Conservation (phyloP, 2,888 invertebrate species). For the Lapara coniferarum region DNA sequence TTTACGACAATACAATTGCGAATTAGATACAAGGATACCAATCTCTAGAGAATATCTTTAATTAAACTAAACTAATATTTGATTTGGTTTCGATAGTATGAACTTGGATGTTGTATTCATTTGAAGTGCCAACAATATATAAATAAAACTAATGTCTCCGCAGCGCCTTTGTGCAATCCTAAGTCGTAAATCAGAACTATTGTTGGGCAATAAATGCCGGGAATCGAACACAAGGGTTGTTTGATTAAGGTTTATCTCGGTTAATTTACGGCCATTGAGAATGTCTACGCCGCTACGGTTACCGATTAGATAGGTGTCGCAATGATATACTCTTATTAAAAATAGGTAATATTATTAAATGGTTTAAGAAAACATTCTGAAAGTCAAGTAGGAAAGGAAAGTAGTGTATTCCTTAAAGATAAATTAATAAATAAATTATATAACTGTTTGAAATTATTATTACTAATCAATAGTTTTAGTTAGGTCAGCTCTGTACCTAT, state of each 20-base stretch:
- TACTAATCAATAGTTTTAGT: too few species aligned
- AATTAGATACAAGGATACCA: background rate
- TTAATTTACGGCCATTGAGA: slow-evolving; percentile 77
- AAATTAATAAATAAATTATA: too few species aligned
- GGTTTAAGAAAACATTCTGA: too few species aligned
- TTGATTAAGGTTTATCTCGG: slow-evolving; percentile 81
- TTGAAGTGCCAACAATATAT: slow-evolving; percentile 39
- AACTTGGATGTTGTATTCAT: slow-evolving; percentile 20
- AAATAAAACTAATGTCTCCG: slow-evolving; percentile 70
- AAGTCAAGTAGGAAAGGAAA: too few species aligned
- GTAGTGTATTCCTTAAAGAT: too few species aligned
- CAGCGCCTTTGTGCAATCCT: slow-evolving; percentile 58
- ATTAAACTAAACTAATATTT: slow-evolving; percentile 1
- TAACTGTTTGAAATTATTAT: too few species aligned
- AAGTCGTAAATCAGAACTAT: slow-evolving; percentile 81
- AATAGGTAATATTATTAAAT: background rate
- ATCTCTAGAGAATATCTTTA: background rate
- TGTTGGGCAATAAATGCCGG: slow-evolving; percentile 77
- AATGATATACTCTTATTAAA: background rate
- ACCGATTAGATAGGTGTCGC: slow-evolving; percentile 35
- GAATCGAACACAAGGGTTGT: slow-evolving; percentile 78
- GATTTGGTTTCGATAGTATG: background rate
- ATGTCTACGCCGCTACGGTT: slow-evolving; percentile 42
- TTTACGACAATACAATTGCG: background rate
- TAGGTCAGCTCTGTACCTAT: too few species aligned